Evolutionary conservation across 2,113 vertebrate species (phyloP).

Genomic region (Chunga burmeisteri): DNA sequence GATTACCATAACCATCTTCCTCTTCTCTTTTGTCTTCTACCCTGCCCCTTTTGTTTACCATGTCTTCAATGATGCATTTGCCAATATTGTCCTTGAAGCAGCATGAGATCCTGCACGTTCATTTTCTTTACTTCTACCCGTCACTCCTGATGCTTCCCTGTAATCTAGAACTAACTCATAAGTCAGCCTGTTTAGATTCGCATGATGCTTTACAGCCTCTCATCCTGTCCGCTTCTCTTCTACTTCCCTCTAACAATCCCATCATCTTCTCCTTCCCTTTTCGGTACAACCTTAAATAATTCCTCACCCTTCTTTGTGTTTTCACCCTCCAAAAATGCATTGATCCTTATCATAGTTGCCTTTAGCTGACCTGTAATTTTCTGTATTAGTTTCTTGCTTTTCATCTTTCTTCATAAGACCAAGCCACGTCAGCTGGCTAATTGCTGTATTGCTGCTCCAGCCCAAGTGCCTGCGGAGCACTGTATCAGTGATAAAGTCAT

Average conservation of each 20-base stretch:
- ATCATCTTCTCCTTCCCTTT: background rate
- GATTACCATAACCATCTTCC: background rate
- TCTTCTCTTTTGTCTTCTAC: background rate
- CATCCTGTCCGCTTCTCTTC: background rate
- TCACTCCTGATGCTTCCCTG: background rate
- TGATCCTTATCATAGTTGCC: background rate
- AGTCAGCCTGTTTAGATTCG: background rate
- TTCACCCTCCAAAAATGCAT: background rate
- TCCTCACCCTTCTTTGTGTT: background rate
- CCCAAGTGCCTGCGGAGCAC: background rate
- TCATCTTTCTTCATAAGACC: background rate
- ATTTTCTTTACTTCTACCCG: background rate
- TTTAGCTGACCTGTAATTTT: conserved; percentile 14
- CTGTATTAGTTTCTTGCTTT: background rate
- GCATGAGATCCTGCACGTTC: background rate
- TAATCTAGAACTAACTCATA: background rate
- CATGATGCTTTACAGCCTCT: background rate
- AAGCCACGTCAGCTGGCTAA: background rate
- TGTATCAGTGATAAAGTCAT: background rate
- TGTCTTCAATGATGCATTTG: background rate
- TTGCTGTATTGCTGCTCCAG: background rate
- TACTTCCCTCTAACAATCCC: background rate
- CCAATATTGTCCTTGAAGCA: background rate
- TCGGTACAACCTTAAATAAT: background rate
- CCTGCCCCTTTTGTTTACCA: background rate